Base-by-base conservation (phyloP, 2,888 invertebrate genomes). In the Pristionchus exspectatus region DNA sequence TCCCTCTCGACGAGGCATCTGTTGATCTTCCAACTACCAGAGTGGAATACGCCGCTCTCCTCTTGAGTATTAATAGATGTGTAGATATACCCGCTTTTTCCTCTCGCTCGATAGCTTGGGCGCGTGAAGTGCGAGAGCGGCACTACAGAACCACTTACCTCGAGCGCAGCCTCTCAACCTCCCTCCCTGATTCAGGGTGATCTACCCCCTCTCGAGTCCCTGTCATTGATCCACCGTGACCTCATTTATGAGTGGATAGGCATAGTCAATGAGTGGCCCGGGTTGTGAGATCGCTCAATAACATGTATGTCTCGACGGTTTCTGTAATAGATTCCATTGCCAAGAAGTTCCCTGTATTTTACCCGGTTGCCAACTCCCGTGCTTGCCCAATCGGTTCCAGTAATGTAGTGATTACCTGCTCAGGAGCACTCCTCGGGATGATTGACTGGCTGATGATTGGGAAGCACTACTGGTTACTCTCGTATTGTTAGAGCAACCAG, bases 21-120 rank as follows among this genome's bases (percentile, higher is more conserved):
- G 74, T 74, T 74, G 74, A 38, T 38, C 74, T 74, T 38, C 74
- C 74, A 66, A 66, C 16, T 21, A 5, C 12, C 44, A 44, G 24
- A 44, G 44, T 33, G 77, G 44, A 14, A 44, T 77, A n/a, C n/a
- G 38, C 30, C 69, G 12, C 27, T 30, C 9, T 27, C 56, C 59
- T 21, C 59, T 21, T 9, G 50, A 24, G 74, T 81, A 81, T 81
- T 81, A 81, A 81, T 81, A 81, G 81, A 77, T 27, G 44, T 50
- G 44, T 50, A 50, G 44, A 38, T 38, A 38, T 74, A 74, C 74
- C 74, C 21, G 38, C 38, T 74, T 74, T n/a, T 74, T 74, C 18
- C 2, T 1, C 30, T 14, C 30, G 16, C 74, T 74, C 74, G 21
- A 69, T 24, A 38, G 69, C 74, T 16, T 30, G 18, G 2, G 18